These are phyloP conservation scores for Micromys minutus DNA, from an alignment of 2,113 vertebrate species.

Conservation along the genomic window DNA sequence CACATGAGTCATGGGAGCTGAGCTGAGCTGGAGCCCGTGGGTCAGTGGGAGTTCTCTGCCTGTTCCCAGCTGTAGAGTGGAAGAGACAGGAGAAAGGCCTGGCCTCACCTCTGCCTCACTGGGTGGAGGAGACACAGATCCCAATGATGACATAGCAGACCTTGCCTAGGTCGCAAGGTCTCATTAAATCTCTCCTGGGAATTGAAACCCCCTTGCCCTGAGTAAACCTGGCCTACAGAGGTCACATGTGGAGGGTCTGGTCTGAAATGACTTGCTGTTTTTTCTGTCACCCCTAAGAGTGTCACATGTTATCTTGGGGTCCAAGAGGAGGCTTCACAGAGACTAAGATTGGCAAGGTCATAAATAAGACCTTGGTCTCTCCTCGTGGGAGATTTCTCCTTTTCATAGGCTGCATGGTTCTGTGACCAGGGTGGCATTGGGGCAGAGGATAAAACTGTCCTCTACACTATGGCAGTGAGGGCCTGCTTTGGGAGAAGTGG, in stretches of 20 bases:
- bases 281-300: too few relatives aligned
- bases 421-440: too few relatives aligned
- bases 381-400: not conserved
- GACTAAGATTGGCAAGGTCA: accelerated
- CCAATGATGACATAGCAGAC: accelerated
- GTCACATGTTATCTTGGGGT: not conserved
- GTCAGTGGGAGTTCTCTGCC: not conserved
- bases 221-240: accelerated
- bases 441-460: not conserved
- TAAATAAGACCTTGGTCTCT: not conserved
- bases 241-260: too few relatives aligned
- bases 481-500: not conserved
- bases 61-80: not conserved
- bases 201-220: not conserved
- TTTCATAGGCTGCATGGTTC: not conserved
- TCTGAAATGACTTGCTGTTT: too few relatives aligned
- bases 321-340: not conserved
- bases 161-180: not conserved
- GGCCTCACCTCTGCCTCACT: too few relatives aligned
- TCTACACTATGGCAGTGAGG: not conserved
- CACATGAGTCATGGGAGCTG: too few relatives aligned
- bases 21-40: not conserved
- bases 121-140: too few relatives aligned
- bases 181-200: not conserved
- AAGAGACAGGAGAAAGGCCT: accelerated